Percentiles rank a stretch among this genome's conserved stretches.
Conservation (phyloP, 2,113 vertebrate species). For the Prunella himalayana region DNA sequence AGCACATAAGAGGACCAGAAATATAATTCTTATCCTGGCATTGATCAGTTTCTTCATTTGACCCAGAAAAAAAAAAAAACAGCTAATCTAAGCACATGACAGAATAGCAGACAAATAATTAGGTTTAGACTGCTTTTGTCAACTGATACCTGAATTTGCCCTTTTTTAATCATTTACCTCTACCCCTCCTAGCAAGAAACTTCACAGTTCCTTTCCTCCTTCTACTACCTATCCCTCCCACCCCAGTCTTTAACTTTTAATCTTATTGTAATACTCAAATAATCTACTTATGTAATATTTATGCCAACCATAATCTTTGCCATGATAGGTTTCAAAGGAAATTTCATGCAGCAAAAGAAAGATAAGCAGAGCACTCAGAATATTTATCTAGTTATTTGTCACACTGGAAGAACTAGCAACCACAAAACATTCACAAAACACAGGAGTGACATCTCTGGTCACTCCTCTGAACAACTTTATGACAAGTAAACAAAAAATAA, state of each 20-base stretch:
- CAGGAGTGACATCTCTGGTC: not conserved
- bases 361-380: not conserved
- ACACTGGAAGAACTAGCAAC: not conserved
- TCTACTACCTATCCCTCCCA: not conserved
- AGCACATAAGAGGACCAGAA: not conserved
- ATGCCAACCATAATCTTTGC: not conserved
- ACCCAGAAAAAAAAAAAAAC: not conserved
- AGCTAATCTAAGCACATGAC: not conserved
- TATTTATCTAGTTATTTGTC: not conserved
- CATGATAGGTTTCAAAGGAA: not conserved
- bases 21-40: not conserved
- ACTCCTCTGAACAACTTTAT: not conserved
- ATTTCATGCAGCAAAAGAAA: not conserved
- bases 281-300: not conserved
- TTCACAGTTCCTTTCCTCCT: not conserved
- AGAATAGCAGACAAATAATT: not conserved
- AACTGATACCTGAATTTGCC: not conserved
- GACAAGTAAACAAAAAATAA: not conserved
- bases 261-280: not conserved
- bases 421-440: not conserved
- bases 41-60: not conserved
- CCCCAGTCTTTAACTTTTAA: not conserved
- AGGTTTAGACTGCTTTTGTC: not conserved
- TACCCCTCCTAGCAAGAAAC: not conserved
- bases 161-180: not conserved